A percentile compares a stretch with the other conserved stretches of the same genome.
Conservation (phyloP, 2,888 invertebrate genomes). For the Bombylius discolor region DNA sequence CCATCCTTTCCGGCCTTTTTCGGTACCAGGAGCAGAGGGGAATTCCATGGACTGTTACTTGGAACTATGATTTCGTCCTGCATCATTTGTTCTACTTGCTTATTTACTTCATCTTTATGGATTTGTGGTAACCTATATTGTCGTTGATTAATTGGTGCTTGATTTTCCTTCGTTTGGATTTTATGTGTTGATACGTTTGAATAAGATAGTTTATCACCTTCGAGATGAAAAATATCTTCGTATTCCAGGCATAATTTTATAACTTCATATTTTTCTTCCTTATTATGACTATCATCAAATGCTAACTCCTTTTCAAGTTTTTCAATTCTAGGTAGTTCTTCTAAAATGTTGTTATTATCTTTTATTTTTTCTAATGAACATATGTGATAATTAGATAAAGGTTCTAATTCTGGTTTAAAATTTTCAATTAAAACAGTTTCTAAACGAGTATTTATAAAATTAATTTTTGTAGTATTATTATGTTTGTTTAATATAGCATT, state of each 20-base stretch:
- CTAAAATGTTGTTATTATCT: no score
- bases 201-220: neutral
- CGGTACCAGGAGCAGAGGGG: neutral
- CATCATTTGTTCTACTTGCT: conserved; percentile 21
- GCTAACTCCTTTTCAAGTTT: no score
- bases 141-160: neutral
- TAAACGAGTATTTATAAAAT: no score
- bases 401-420: no score
- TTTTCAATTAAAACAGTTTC: no score
- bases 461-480: no score
- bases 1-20: conserved; percentile 11
- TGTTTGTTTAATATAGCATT: no score
- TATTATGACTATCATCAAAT: no score
- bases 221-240: neutral
- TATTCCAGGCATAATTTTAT: no score
- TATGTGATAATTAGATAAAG: no score
- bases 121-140: neutral
- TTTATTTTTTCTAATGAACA: no score
- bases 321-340: no score
- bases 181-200: neutral
- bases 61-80: conserved; percentile 20
- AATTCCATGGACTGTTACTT: conserved; percentile 15
- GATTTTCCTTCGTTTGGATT: neutral
- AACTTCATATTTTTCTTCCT: conserved; percentile 5
- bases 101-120: conserved; percentile 6